phyloP scores from a whole-genome alignment of 2,797 vertebrate genomes.

The Gambusia yucatana region DNA sequence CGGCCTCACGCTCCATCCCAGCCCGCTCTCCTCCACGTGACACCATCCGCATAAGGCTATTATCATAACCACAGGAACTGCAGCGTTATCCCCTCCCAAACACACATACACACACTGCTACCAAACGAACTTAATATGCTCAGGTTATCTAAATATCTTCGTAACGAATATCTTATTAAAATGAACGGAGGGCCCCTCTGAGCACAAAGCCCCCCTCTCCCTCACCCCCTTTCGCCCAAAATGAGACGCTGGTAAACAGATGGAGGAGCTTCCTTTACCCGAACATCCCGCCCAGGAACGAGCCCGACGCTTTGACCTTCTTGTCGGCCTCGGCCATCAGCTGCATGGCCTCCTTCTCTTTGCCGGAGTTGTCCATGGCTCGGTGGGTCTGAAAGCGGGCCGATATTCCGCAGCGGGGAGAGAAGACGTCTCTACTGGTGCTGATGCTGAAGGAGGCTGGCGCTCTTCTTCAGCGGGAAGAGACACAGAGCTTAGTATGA shows the following conservation, averaged over 20 bases:
- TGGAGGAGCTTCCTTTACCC: constrained; percentile 81
- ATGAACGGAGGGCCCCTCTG: constrained; percentile 26
- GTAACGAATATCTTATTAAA: too few relatives aligned
- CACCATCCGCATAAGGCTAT: neutral
- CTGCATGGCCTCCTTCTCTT: constrained; percentile 96
- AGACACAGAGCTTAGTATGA: rapidly evolving
- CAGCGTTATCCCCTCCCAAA: neutral
- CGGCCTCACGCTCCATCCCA: constrained; percentile 21
- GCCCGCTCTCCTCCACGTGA: neutral
- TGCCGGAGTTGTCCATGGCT: constrained; percentile 91
- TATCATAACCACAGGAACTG: neutral
- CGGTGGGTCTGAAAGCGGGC: constrained; percentile 27
- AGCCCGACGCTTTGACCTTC: constrained; percentile 94
- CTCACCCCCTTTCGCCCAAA: neutral
- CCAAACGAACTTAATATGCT: neutral
- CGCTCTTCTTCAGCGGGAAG: constrained; percentile 53
- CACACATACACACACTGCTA: neutral
- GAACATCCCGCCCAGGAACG: constrained; percentile 94
- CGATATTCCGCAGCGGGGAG: constrained; percentile 61
- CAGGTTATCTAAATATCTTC: neutral
- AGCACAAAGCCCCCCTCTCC: constrained; percentile 15
- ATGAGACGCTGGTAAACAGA: constrained; percentile 43
- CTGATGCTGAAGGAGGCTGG: constrained; percentile 61
- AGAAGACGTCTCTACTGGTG: constrained; percentile 29
- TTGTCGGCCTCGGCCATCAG: constrained; percentile 97